Base-by-base conservation (phyloP, 2,797 vertebrate species). In the Malacoraja senta region DNA sequence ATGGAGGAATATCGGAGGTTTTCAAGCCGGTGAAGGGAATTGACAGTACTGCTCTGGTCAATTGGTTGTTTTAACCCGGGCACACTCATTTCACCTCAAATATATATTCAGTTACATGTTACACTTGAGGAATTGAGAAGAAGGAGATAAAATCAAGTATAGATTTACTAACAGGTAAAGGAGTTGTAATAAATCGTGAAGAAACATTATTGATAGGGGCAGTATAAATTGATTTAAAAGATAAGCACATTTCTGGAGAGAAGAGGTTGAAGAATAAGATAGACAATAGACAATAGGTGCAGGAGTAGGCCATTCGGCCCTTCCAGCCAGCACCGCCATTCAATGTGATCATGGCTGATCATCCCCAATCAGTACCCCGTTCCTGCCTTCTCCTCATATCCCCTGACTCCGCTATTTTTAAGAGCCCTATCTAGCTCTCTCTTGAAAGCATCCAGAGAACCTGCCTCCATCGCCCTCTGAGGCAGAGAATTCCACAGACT, bases 61-160 rank as follows among this genome's bases (percentile, higher is more conserved):
- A 88, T 88, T 88, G 84, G 84, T 68, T 88, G 35, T 32, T 68
- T n/a, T 88, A n/a, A 63, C 15, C n/a, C 19, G 17, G 84, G 61
- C 84, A 65, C n/a, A 68, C 17, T 65, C 35, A 19, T 88, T 88
- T 88, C 61, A 88, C 63, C 84, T 35, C 61, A 68, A 68, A 61
- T 61, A 84, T 26, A 10, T 26, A 10, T 35, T 88, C 61, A 88
- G 61, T 32, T 63, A 35, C n/a, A 65, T 65, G 29, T 88, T 88
- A 65, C 15, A 32, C 71, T 21, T 7, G 19, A 19, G n/a, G 29
- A 13, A n/a, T 26, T 26, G 17, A 21, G 61, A 63, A 88, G 7
- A 8, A 65, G 63, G 15, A 88, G 61, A 58, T 84, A 24, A 83
- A 84, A 29, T 61, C 61, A 68, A 19, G 61, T 88, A 35, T 68